Conservation (phyloP, 2,888 invertebrate genomes). For the Choristoneura rosaceana region DNA sequence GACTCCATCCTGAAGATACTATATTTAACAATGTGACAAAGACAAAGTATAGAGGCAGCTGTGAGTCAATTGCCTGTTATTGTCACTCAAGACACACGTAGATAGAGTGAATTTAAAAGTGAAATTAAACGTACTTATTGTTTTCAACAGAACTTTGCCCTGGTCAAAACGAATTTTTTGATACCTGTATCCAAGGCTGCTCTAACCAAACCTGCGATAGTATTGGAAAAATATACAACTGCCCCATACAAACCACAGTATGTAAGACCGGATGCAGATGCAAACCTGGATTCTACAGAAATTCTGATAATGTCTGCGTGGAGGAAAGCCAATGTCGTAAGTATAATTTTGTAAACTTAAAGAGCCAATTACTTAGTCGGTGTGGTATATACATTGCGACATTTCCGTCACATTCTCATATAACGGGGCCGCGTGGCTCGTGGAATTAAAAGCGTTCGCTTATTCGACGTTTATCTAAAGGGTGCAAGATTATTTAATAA, state of each 20-base stretch:
- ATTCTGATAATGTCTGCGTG: neutral
- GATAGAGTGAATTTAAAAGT: too few species aligned
- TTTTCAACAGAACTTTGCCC: slow-evolving; percentile 18
- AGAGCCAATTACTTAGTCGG: neutral
- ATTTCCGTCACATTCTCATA: too few species aligned
- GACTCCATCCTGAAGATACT: too few species aligned
- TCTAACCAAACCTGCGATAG: slow-evolving; percentile 51
- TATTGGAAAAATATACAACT: slow-evolving; percentile 44
- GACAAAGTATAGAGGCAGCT: too few species aligned
- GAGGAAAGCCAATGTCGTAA: neutral
- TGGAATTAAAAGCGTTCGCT: too few species aligned
- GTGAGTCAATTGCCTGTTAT: too few species aligned
- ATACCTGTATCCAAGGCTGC: slow-evolving; percentile 34
- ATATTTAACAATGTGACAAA: too few species aligned
- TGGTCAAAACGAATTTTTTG: slow-evolving; percentile 36
- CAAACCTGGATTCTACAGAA: neutral
- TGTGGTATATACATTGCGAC: too few species aligned
- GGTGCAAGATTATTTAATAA: too few species aligned
- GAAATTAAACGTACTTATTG: neutral
- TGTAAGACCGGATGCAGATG: slow-evolving; percentile 1
- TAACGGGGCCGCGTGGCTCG: too few species aligned
- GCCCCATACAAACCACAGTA: slow-evolving; percentile 30
- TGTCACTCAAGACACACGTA: too few species aligned
- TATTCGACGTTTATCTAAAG: too few species aligned
- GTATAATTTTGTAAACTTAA: neutral